Conservation (phyloP, 1,140 invertebrate species). For the Drosophila paulistorum region DNA sequence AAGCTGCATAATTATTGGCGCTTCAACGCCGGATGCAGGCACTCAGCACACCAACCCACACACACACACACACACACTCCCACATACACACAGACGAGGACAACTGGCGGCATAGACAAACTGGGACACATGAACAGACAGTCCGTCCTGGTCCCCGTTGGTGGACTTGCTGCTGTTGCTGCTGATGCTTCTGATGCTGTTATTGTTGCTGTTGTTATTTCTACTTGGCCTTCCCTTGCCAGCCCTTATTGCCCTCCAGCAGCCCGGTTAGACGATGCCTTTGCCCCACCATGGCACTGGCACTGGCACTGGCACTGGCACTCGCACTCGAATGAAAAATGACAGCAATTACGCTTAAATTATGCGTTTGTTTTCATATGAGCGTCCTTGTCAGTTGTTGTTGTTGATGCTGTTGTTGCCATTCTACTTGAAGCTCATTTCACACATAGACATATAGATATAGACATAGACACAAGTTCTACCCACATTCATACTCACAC, state of each 20-base stretch:
- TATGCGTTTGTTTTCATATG: constrained; percentile 82
- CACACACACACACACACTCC: background rate
- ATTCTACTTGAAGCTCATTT: constrained; percentile 73
- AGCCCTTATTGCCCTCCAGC: background rate
- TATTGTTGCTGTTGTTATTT: background rate
- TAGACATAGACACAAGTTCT: constrained; percentile 30
- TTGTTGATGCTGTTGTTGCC: constrained; percentile 31
- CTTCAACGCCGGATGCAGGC: constrained; percentile 69
- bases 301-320: constrained; percentile 15
- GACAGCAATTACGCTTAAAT: constrained; percentile 82
- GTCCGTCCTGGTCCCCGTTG: background rate
- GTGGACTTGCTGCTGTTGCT: constrained; percentile 22
- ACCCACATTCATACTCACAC: constrained; percentile 15
- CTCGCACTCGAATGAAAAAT: constrained; percentile 76
- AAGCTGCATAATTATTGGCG: constrained; percentile 74
- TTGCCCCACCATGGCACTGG: too few relatives aligned
- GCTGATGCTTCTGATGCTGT: background rate
- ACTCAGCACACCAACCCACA: constrained; percentile 29
- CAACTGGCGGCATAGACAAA: constrained; percentile 63
- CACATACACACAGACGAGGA: constrained; percentile 17
- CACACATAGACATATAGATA: constrained; percentile 70
- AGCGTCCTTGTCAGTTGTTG: constrained; percentile 70
- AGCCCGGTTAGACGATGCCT: too few relatives aligned
- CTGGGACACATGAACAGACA: constrained; percentile 54
- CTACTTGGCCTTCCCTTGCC: background rate